Evolutionary conservation across 2,888 invertebrate species (phyloP).

Genomic region (Eristalis pertinax): DNA sequence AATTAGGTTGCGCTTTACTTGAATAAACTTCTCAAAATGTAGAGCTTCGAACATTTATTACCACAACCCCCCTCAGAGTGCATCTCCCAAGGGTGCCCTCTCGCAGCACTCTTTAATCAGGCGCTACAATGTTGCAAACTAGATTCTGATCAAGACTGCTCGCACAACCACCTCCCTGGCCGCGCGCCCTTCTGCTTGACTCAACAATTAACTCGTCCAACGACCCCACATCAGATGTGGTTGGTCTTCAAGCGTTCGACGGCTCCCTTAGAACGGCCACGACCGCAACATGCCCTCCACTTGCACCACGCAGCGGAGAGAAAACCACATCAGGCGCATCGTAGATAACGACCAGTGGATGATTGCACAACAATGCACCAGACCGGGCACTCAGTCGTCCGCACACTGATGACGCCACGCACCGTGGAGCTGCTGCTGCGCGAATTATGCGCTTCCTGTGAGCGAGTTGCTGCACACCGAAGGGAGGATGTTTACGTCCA

Average conservation of each 20-base stretch:
- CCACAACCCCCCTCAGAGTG: no score
- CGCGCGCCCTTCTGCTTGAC: neutral
- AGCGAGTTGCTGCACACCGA: conserved; percentile 5
- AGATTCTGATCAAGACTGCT: neutral
- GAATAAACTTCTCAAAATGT: no score
- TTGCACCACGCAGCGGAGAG: neutral
- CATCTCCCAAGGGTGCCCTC: no score
- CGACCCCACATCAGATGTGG: neutral
- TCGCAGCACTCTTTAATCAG: neutral
- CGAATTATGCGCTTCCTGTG: conserved; percentile 57
- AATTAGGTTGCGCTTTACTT: no score
- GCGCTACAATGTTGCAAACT: neutral
- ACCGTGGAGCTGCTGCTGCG: neutral
- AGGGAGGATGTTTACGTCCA: conserved; percentile 49
- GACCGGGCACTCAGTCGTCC: neutral
- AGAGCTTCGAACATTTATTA: no score
- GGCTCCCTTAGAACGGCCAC: neutral
- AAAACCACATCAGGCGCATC: neutral
- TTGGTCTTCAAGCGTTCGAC: no score
- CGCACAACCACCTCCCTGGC: neutral
- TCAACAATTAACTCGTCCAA: neutral
- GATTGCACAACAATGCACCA: conserved; percentile 26
- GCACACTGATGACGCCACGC: neutral
- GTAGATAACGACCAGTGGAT: conserved; percentile 28
- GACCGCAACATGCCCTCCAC: conserved; percentile 21